A percentile compares a stretch with the other conserved stretches of the same genome.
Conservation (phyloP, 2,888 invertebrate genomes). For the Rhodophaea formosa region DNA sequence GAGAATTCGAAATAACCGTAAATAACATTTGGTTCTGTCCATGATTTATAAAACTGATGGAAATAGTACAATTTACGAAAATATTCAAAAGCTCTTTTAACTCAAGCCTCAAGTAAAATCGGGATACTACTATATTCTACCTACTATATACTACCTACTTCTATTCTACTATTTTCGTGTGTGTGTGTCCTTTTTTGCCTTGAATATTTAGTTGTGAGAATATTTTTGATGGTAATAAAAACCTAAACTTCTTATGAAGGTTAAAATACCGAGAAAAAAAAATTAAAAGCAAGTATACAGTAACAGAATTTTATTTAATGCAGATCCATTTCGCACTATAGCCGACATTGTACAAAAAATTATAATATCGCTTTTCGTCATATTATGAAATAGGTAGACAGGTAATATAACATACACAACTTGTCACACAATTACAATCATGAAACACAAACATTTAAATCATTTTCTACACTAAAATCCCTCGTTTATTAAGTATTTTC, state of each 20-base stretch:
- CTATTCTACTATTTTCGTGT: no score
- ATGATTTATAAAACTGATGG: no score
- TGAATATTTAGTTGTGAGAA: no score
- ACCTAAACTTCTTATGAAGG: background rate
- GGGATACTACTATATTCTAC: no score
- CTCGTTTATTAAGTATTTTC: slow-evolving; percentile 73
- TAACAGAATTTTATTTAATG: slow-evolving; percentile 82
- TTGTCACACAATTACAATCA: slow-evolving; percentile 76
- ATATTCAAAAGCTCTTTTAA: no score
- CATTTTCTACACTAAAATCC: slow-evolving; percentile 69
- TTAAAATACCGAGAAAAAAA: slow-evolving; percentile 17
- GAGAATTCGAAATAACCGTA: no score
- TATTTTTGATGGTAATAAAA: no score
- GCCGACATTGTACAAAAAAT: slow-evolving; percentile 81
- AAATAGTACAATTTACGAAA: no score
- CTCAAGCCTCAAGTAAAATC: no score
- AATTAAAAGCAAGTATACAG: slow-evolving; percentile 61
- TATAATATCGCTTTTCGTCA: slow-evolving; percentile 68
- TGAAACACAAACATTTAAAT: slow-evolving; percentile 77
- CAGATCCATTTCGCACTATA: slow-evolving; percentile 76
- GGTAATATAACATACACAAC: slow-evolving; percentile 71
- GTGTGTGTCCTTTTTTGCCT: no score
- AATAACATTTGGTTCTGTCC: no score
- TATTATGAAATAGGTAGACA: slow-evolving; percentile 56
- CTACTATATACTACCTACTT: no score